Evolutionary conservation across 1,140 invertebrate genomes (phyloP), one percentile per base, ranked within the genome.

Genomic region (Ctenoplectra terminalis): DNA sequence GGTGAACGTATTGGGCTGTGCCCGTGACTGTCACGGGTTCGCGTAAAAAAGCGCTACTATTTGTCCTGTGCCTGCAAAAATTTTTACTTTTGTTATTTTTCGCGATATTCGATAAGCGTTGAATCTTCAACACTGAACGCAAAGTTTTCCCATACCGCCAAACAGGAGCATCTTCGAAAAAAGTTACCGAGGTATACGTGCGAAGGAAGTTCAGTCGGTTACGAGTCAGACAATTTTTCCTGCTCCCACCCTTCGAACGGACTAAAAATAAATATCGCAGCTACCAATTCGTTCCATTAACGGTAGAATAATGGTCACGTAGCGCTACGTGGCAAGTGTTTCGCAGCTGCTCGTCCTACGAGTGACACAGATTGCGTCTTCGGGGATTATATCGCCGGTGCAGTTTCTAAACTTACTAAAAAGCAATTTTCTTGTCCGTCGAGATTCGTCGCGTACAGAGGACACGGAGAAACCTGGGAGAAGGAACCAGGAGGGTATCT

Each of bases 371-470:
- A 69, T 58, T 43, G 37, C 52, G 52, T 60, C 52, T 31, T n/a
- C 17, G 1, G 26, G 52, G 50, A 72, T 72, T 43, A 43, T 40
- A 54, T n/a, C 43, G n/a, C 5, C 20, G 7, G 15, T n/a, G 7
- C 34, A 58, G 43, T n/a, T 37, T 48, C 20, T 8, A 71, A 71
- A 78, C 6, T 67, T 46, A 78, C 52, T 31, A 56, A 70, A 71
- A 78, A 58, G 66, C 66, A 60, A 78, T 78, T 60, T 69, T 70
- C 66, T 48, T 48, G 75, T 40, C 60, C 40, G 50, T 58, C 52
- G 23, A 26, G 75, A 77, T 77, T 29, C 75, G 15, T 29, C 48
- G 40, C 23, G 9, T n/a, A 9, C 31, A 1, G 20, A 46, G 58
- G 3, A 63, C 20, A 37, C n/a, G 37, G 37, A 50, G n/a, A n/a